phyloP scores from a whole-genome alignment of 2,113 vertebrate genomes.

The Lota lota region DNA sequence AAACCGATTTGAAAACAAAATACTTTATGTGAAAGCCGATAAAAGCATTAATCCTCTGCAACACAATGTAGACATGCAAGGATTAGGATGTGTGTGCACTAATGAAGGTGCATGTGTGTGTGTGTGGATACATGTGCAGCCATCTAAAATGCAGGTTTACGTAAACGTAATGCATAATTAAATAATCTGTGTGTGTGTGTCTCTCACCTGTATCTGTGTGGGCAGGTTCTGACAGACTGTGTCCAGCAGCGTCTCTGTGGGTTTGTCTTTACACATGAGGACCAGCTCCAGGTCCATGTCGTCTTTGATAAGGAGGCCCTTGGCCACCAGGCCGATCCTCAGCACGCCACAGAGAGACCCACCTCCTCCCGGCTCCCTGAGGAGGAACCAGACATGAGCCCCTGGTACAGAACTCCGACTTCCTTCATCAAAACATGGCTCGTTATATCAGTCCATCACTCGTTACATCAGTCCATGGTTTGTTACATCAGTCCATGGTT shows the following conservation, averaged over 20 bases:
- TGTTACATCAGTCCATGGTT: no score
- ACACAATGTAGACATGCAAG: slow-evolving; percentile 18
- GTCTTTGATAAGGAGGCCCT: slow-evolving; percentile 97
- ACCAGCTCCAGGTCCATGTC: slow-evolving; percentile 98
- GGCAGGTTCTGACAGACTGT: slow-evolving; percentile 92
- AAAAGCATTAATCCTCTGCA: slow-evolving; percentile 5
- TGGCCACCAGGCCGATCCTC: slow-evolving; percentile 95
- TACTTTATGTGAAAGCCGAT: slow-evolving; percentile 10
- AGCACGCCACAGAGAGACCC: slow-evolving; percentile 93
- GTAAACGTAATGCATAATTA: background rate
- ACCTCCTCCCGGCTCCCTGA: slow-evolving; percentile 84
- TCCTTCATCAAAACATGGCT: no score
- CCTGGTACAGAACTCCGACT: no score
- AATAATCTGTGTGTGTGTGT: background rate
- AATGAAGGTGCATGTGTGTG: background rate
- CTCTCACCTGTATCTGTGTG: slow-evolving; percentile 80
- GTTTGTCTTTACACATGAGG: slow-evolving; percentile 96
- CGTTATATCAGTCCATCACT: no score
- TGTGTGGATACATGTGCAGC: slow-evolving; percentile 1
- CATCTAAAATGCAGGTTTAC: background rate
- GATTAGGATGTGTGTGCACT: slow-evolving; percentile 6
- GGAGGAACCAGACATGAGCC: background rate
- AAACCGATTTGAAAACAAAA: background rate
- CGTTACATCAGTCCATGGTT: no score
- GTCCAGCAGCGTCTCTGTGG: slow-evolving; percentile 88